phyloP scores from a whole-genome alignment of 2,888 invertebrate genomes.

The Phortica magna region DNA sequence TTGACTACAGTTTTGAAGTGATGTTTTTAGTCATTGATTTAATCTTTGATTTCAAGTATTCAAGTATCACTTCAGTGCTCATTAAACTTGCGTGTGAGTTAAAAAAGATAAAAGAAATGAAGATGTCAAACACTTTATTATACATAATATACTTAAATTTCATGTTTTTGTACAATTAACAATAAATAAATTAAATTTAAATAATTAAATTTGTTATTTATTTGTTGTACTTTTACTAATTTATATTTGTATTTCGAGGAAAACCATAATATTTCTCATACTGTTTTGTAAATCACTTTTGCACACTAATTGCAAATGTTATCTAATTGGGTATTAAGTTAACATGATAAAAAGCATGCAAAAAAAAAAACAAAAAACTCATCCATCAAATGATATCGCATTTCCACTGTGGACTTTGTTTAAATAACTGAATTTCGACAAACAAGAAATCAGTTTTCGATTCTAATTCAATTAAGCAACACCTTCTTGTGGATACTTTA shows the following conservation, averaged over 20 bases:
- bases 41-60: no score
- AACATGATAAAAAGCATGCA: background rate
- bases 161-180: background rate
- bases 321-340: conserved; percentile 10
- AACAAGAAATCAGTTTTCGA: background rate
- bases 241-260: background rate
- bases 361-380: background rate
- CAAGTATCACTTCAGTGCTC: no score
- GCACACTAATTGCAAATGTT: background rate
- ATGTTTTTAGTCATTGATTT: no score
- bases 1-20: no score
- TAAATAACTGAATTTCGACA: conserved; percentile 12
- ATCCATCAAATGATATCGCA: conserved; percentile 5
- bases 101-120: no score
- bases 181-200: no score
- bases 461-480: background rate
- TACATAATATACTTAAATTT: no score
- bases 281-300: conserved; percentile 1
- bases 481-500: background rate
- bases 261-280: background rate
- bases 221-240: background rate
- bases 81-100: no score
- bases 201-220: background rate
- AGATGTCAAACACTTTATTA: no score
- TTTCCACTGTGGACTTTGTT: background rate